Evolutionary conservation across 2,113 vertebrate species (phyloP), one percentile per base, ranked within the genome.

Genomic region (Trematocara nigrifrons): DNA sequence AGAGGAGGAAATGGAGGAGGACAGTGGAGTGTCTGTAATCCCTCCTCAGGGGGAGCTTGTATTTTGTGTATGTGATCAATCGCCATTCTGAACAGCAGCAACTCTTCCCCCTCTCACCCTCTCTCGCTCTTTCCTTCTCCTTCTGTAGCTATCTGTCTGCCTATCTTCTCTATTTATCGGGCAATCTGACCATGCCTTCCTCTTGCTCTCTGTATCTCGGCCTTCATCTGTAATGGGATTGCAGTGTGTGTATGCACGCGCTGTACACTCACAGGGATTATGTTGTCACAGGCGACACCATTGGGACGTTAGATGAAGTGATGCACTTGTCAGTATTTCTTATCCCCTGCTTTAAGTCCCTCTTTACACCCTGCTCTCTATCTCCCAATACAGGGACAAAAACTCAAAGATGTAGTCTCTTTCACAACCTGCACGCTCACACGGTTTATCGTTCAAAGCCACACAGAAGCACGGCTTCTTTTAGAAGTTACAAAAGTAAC

Each of bases 251-350:
- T 90, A 83, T 86, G 78, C 71, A 79, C 77, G 66, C 61, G 4
- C 51, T 33, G 22, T 78, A 71, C 84, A 81, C 89, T 90, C 91
- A 20, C 80, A 85, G 89, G 93, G 92, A 93, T 94, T 93, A 93
- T 86, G 85, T 90, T 92, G 91, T 94, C 89, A 81, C 84, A 90
- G 81, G 84, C 84, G 45, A 87, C 89, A 84, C 94, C 90, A 18
- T 13, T 66, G 91, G 91, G 91, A 91, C 88, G 45, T 87, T 88
- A 92, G 90, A 93, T 94, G 88, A 93, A 94, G 85, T 90, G 89
- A 93, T 91, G 81, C 89, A 90, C 89, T 93, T 90, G 90, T 92
- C 88, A 92, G 87, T 90, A 81, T 85, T 87, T 91, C 77, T 91
- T 89, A 89, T 84, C 87, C 82, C 82, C 33, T 38, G 38, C 89